Base-by-base conservation (phyloP, 2,797 vertebrate genomes). In the Spheniscus humboldti region DNA sequence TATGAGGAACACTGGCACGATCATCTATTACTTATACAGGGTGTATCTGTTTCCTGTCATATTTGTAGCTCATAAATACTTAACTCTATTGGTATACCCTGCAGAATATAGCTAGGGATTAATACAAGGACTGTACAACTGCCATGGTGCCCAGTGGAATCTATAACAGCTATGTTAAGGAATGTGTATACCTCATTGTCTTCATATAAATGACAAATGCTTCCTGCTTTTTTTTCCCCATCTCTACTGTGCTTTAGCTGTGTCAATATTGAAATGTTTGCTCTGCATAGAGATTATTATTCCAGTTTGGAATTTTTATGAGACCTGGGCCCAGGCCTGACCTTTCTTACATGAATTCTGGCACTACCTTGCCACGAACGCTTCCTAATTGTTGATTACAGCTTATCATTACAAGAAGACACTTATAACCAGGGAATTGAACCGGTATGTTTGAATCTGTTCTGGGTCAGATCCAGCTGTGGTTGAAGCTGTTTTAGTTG, bases 181-280 rank as follows among this genome's bases (percentile, higher is more conserved):
- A 91, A 92, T 20, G 18, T 87, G 18, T 95, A 69, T 93, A 78
- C 31, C 78, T 96, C 7, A 1, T 85, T 92, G 8, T 91, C 82
- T 92, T 92, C 59, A 91, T 96, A 80, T 79, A 96, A 91, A 97
- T 92, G 93, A 80, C 91, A 97, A 96, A 94, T 90, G 10, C 86
- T 96, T 96, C 63, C 68, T 96, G 55, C 84, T 79, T 74, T 76
- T 83, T 92, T 73, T 13, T 1, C 8, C 19, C 73, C 92, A 53
- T 93, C 91, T 96, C 90, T 39, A 8, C 80, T 82, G 75, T 91
- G 71, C 77, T 89, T 91, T 96, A 95, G 74, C 39, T 92, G 20
- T 90, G 92, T 93, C 91, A 95, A 94, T 95, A 96, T 81, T 91
- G 74, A 96, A 92, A 72, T 96, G 63, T 95, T 97, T 98, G 57